Evolutionary conservation across 2,888 invertebrate species (phyloP), one percentile per base, ranked within the genome.

Genomic region (Dynastes hyllus): DNA sequence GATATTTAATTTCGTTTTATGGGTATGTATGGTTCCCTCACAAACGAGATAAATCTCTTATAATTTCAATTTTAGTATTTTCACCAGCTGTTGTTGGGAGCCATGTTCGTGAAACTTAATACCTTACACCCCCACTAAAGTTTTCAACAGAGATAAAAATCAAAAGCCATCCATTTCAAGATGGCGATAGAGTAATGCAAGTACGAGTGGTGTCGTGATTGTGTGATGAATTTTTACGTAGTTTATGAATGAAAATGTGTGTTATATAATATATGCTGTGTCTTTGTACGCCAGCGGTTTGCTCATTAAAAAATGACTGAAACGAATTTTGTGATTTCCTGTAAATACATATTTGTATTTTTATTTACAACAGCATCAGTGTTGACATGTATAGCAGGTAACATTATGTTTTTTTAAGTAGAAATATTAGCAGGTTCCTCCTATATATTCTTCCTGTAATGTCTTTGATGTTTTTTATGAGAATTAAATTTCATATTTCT

Each of bases 351-450:
- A 84, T 84, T 85, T 82, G 84, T 85, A 83, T 83, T 85, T 82
- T 83, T 87, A 82, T 83, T 87, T 81, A 82, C 85, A 83, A 84
- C 84, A 84, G 86, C 86, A 85, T 86, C 85, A 84, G 85, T 85
- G 84, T 86, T 86, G 84, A 86, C 86, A 86, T 85, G 86, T 84
- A 85, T 85, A 85, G 85, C 87, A 87, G 87, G 87, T 87, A 85
- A 85, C 84, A 84, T 84, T 85, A 86, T 86, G 86, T 84, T 85
- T 84, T 86, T 85, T 85, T 83, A 85, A 85, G 40, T 63, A 75
- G 63, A 63, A 75, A 75, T 75, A 75, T 75, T 75, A 13, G 22
- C 55, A 63, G 61, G 45, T 61, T 61, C 45, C 45, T 61, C 55
- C 11, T 63, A 13, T 45, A 29, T 61, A 75, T 45, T 29, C 27